Evolutionary conservation across 1,140 invertebrate genomes (phyloP).

Genomic region (Acromyrmex echinatior): DNA sequence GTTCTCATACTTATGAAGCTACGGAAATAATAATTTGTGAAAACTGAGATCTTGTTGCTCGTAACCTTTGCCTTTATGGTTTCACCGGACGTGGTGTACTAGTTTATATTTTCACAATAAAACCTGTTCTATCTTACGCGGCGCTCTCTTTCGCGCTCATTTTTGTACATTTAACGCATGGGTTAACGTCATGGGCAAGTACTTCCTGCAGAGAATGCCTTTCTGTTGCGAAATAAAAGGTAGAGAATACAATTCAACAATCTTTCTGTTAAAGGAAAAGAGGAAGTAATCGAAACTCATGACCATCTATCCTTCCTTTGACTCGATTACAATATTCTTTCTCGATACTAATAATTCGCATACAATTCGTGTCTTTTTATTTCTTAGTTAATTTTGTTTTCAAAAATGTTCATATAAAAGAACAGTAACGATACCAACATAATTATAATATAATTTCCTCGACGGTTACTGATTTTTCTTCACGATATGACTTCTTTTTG

Average conservation of each 20-base stretch:
- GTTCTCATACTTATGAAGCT: background rate
- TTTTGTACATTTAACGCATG: conserved; percentile 14
- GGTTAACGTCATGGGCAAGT: background rate
- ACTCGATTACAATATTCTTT: conserved; percentile 2
- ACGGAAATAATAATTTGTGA: conserved; percentile 27
- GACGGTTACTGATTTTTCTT: background rate
- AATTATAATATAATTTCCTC: background rate
- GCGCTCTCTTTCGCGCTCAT: conserved; percentile 16
- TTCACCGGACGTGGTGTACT: background rate
- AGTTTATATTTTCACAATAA: conserved; percentile 35
- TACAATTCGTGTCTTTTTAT: background rate
- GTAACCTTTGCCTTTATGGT: conserved; percentile 24
- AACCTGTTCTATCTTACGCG: conserved; percentile 24
- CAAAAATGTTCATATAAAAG: background rate
- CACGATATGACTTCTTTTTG: background rate
- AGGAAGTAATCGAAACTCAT: background rate
- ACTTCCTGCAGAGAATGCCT: background rate
- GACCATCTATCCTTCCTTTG: background rate
- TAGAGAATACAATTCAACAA: background rate
- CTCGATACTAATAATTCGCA: background rate
- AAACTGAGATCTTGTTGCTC: conserved; percentile 1
- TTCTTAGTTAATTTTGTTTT: background rate
- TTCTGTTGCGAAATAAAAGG: background rate
- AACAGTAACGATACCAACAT: background rate
- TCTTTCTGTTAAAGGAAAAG: background rate